Base-by-base conservation (phyloP, 2,113 vertebrate species). In the Hemichromis elongatus region DNA sequence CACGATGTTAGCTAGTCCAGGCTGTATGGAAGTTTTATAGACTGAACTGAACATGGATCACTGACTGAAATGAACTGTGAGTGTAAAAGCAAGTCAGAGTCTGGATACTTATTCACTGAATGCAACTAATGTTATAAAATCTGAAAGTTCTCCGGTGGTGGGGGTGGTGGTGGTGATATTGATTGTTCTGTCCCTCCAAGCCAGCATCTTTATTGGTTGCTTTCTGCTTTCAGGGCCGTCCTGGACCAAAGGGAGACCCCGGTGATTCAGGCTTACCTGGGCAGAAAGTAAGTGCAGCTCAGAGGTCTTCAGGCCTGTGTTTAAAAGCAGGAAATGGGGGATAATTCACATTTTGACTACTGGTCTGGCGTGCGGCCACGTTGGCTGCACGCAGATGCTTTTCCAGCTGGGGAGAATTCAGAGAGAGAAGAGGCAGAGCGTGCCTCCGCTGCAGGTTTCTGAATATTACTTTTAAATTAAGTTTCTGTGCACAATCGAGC, bases 201-300 rank as follows among this genome's bases (percentile, higher is more conserved):
- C 42, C 53, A 57, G 8, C 3, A 3, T 70, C n/a, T 18, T 16
- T 11, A 33, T 57, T 79, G 42, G 11, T 24, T 37, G 11, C 80
- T 85, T 77, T 70, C 7, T 80, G 7, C 37, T 80, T 85, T 26
- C 42, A 99, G 99, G 99, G 99, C 63, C 98, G 99, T 47, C 97
- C 97, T 78, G 99, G 98, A 92, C 96, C 97, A 21, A 99, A 99
- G 94, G 99, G 99, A 80, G 98, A 99, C 68, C 86, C 96, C 11
- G 99, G 99, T 56, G 97, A 99, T 77, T 96, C 97, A 3, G 99
- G 99, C 18, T 92, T 98, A 86, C 97, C 98, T 80, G 99, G 98
- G 47, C 96, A 97, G 89, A 95, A 96, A 86, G 97, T 97, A 83
- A 95, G 95, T 90, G n/a, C 12, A 78, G 8, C 37, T 80, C 75